A percentile compares a stretch with the other conserved stretches of the same genome.
Conservation (phyloP, 2,113 vertebrate species). For the Sapayoa aenigma region DNA sequence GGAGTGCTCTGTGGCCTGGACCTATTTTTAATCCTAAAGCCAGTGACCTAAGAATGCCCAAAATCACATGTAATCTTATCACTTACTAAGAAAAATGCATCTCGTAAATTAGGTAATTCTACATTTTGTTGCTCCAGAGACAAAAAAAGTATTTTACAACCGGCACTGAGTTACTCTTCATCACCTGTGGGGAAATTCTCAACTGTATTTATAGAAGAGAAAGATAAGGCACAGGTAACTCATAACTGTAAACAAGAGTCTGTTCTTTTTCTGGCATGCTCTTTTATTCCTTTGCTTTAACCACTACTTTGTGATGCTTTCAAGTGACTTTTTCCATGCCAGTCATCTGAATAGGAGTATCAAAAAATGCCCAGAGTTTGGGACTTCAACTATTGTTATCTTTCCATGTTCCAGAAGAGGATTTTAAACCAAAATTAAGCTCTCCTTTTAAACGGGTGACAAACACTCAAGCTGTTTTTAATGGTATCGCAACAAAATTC, state of each 20-base stretch:
- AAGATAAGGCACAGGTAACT: neutral
- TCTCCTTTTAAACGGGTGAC: neutral
- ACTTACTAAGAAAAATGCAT: neutral
- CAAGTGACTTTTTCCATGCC: neutral
- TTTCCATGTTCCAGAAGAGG: neutral
- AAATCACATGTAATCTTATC: neutral
- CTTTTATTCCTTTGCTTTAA: neutral
- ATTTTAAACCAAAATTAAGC: neutral
- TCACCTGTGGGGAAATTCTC: neutral
- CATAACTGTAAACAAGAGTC: neutral
- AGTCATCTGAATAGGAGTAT: neutral
- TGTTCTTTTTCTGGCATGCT: neutral
- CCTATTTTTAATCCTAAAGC: neutral
- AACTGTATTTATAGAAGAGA: neutral
- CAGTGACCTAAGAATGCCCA: neutral
- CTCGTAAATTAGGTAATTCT: neutral
- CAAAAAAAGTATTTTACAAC: neutral
- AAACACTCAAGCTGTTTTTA: conserved; percentile 25
- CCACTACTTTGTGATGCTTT: neutral
- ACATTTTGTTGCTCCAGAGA: neutral
- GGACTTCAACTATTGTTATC: neutral
- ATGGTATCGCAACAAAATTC: conserved; percentile 7
- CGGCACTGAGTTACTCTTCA: neutral
- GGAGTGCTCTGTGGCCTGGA: neutral
- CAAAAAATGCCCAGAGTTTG: neutral